Evolutionary conservation across 2,888 invertebrate genomes (phyloP), one percentile per base, ranked within the genome.

Genomic region (Minunthozetes semirufus): DNA sequence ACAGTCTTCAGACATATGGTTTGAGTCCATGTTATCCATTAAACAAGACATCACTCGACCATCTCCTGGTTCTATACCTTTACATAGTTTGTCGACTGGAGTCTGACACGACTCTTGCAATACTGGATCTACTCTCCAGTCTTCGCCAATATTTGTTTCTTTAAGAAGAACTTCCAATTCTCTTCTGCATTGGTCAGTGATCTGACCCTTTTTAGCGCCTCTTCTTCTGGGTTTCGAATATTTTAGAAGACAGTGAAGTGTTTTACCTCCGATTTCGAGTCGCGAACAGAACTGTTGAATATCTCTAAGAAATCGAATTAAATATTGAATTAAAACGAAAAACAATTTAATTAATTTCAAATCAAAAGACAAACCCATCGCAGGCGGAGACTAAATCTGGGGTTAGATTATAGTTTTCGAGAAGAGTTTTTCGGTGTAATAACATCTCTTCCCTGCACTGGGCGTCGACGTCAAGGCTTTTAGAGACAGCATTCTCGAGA

Each of bases 181-280:
- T 81, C 89, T 87, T 82, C 89, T 88, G 80, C 94, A 94, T 72
- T 85, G 84, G 22, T 87, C 82, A 48, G 89, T 87, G 38, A 93
- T 88, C 78, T 89, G 85, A 11, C 76, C 76, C n/a, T 72, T 72
- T 11, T 76, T 72, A 33, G 75, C 76, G 33, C 74, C 76, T 61
- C 66, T 72, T 53, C 71, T n/a, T 22, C 38, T 59, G 8, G 77
- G 78, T 79, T 90, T 87, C 0, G 92, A 90, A 83, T 92, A 89
- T 56, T 91, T 90, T 93, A 98, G 93, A 61, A 99, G 85, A 82
- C 98, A 99, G 82, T 98, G 97, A 79, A 99, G 90, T 0, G 96
- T 96, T 81, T 90, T 89, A 0, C 93, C 94, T 4, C 92, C 93
- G 74, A 88, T 86, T 82, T 91, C 91, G 75, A 83, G 78, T 50